These are phyloP conservation scores for Amiota communis DNA, from an alignment of 2,888 invertebrate species.

Conservation along the genomic window DNA sequence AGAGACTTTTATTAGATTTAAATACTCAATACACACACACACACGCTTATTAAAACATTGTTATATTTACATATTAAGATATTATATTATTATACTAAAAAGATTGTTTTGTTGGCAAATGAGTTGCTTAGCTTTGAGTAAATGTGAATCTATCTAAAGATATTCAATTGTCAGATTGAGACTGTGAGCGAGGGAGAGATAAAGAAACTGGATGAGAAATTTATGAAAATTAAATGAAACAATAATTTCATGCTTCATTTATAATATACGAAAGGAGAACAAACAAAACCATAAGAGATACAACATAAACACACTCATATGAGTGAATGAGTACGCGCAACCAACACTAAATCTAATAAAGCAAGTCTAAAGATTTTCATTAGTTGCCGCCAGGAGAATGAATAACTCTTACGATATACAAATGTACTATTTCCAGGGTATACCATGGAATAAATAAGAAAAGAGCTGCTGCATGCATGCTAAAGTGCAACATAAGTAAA, in stretches of 20 bases:
- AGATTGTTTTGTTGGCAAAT: too few species aligned
- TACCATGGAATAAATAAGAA: not conserved
- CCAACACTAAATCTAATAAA: constrained; percentile 35
- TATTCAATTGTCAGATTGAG: too few species aligned
- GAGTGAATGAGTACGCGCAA: not conserved
- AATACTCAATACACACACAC: too few species aligned
- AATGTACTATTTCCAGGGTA: too few species aligned
- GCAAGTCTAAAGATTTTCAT: constrained; percentile 12
- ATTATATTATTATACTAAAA: too few species aligned
- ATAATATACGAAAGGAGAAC: constrained; percentile 51
- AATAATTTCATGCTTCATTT: not conserved
- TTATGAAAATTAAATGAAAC: constrained; percentile 45
- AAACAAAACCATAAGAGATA: constrained; percentile 42
- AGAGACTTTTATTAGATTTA: too few species aligned
- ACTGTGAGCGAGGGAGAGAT: too few species aligned
- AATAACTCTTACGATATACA: too few species aligned
- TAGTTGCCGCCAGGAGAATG: constrained; percentile 6
- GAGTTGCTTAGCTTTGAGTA: too few species aligned
- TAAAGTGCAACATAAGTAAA: not conserved
- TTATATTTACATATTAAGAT: too few species aligned
- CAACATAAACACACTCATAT: constrained; percentile 33
- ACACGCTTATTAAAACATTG: too few species aligned
- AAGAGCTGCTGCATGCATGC: not conserved
- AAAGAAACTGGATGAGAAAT: constrained; percentile 16
- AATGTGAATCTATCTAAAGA: too few species aligned